phyloP scores from a whole-genome alignment of 1,140 invertebrate genomes.

The Drosophila busckii region DNA sequence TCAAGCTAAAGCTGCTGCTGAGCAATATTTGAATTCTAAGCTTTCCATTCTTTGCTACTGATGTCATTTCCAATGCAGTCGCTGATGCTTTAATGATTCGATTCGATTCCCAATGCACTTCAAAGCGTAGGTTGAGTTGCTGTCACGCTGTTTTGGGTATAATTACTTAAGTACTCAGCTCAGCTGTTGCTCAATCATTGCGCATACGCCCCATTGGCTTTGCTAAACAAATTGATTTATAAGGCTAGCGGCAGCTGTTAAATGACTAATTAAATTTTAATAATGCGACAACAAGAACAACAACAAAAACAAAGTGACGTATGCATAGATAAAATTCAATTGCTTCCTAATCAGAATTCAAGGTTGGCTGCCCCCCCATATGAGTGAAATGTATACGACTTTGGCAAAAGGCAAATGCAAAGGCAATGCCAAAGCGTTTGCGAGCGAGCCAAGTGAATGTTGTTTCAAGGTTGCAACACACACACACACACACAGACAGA shows the following conservation, averaged over 20 bases:
- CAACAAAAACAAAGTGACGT: constrained; percentile 51
- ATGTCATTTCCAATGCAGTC: too few species aligned
- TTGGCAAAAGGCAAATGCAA: constrained; percentile 51
- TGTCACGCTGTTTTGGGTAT: constrained; percentile 48
- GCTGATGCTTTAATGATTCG: too few species aligned
- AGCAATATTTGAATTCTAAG: too few species aligned
- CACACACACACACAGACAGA: constrained; percentile 23
- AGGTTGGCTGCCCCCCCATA: constrained; percentile 56
- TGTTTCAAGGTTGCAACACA: constrained; percentile 61
- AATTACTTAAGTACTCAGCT: constrained; percentile 46
- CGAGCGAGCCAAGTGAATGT: constrained; percentile 53
- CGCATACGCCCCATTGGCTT: constrained; percentile 70
- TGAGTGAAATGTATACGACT: constrained; percentile 70
- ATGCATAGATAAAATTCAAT: constrained; percentile 69
- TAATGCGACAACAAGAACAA: constrained; percentile 49
- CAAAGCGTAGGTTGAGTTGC: constrained; percentile 20
- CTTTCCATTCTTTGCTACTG: too few species aligned
- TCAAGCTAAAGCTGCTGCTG: too few species aligned
- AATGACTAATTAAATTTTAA: constrained; percentile 66
- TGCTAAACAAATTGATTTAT: too few species aligned
- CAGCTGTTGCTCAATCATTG: constrained; percentile 64
- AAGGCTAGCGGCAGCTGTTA: not conserved
- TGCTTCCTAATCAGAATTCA: constrained; percentile 76
- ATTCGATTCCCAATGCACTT: too few species aligned
- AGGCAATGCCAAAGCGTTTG: constrained; percentile 46